phyloP scores from a whole-genome alignment of 2,797 vertebrate species.

The Gephyroberyx darwinii region DNA sequence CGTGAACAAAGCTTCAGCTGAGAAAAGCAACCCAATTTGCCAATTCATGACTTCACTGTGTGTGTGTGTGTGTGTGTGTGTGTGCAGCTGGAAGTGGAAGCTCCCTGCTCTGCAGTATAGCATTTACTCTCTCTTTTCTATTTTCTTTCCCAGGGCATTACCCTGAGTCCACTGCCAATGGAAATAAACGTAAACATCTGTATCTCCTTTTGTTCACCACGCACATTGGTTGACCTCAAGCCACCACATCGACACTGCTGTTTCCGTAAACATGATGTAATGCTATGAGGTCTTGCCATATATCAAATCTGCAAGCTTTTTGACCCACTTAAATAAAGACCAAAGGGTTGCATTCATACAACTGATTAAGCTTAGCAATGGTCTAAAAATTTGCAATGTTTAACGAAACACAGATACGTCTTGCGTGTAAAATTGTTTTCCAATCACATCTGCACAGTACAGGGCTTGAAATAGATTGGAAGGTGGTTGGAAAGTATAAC shows the following conservation, averaged over 20 bases:
- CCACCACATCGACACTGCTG: slow-evolving; percentile 57
- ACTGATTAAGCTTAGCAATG: slow-evolving; percentile 44
- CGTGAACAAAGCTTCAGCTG: slow-evolving; percentile 61
- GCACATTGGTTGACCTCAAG: slow-evolving; percentile 60
- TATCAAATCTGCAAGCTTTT: slow-evolving; percentile 59
- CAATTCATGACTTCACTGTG: slow-evolving; percentile 78
- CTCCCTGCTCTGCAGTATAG: slow-evolving; percentile 51
- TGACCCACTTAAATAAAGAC: slow-evolving; percentile 63
- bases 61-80: slow-evolving; percentile 36
- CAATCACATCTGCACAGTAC: slow-evolving; percentile 69
- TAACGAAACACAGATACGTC: slow-evolving; percentile 65
- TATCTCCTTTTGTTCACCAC: slow-evolving; percentile 73
- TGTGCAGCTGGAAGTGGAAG: slow-evolving; percentile 70
- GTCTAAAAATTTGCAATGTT: slow-evolving; percentile 52
- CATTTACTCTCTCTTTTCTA: slow-evolving; percentile 67
- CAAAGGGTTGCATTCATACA: slow-evolving; percentile 48
- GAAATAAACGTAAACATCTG: slow-evolving; percentile 81
- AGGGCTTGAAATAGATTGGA: background rate
- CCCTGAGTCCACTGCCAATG: slow-evolving; percentile 64
- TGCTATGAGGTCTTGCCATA: slow-evolving; percentile 63
- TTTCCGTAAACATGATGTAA: slow-evolving; percentile 76
- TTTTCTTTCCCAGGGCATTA: slow-evolving; percentile 73
- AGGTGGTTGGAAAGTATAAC: background rate
- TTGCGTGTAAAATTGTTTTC: slow-evolving; percentile 64
- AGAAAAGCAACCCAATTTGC: slow-evolving; percentile 68